A percentile compares a stretch with the other conserved stretches of the same genome.
phyloP scores from a whole-genome alignment of 2,888 invertebrate species.

The Napeogenes inachia region DNA sequence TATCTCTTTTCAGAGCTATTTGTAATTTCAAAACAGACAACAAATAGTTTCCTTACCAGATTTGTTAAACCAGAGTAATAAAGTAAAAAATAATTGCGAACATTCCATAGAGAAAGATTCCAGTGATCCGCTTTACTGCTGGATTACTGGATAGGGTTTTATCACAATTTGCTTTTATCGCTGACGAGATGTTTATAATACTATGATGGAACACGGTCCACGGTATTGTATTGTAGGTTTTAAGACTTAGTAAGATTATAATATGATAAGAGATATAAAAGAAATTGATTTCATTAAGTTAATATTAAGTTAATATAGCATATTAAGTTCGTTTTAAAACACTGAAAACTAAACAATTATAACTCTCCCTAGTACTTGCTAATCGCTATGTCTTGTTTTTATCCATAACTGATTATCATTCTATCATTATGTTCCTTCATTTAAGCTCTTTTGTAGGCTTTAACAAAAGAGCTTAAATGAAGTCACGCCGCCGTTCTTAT shows the following conservation, averaged over 20 bases:
- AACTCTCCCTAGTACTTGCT: too few relatives aligned
- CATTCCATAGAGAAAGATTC: conserved; percentile 17
- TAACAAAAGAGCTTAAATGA: conserved; percentile 17
- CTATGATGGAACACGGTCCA: too few relatives aligned
- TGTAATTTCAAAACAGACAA: conserved; percentile 7
- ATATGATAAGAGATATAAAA: not conserved
- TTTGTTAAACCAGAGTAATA: conserved; percentile 21
- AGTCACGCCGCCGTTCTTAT: not conserved
- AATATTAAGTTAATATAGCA: too few relatives aligned
- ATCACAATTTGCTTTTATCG: conserved; percentile 14
- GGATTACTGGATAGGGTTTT: conserved; percentile 13
- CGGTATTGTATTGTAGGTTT: not conserved
- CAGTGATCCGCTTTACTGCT: conserved; percentile 19
- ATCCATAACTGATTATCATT: too few relatives aligned
- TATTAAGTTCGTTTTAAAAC: too few relatives aligned
- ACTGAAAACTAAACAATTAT: too few relatives aligned
- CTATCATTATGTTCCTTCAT: too few relatives aligned
- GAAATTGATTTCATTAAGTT: too few relatives aligned
- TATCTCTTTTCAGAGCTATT: not conserved
- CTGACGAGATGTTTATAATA: not conserved
- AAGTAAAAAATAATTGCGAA: conserved; percentile 24
- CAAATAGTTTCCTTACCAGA: conserved; percentile 19
- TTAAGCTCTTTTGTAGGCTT: not conserved
- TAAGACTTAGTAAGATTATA: not conserved
- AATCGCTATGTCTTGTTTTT: too few relatives aligned